Percentiles rank a stretch among this genome's conserved stretches.
Conservation (phyloP, 2,888 invertebrate genomes). For the Protophormia terraenovae region DNA sequence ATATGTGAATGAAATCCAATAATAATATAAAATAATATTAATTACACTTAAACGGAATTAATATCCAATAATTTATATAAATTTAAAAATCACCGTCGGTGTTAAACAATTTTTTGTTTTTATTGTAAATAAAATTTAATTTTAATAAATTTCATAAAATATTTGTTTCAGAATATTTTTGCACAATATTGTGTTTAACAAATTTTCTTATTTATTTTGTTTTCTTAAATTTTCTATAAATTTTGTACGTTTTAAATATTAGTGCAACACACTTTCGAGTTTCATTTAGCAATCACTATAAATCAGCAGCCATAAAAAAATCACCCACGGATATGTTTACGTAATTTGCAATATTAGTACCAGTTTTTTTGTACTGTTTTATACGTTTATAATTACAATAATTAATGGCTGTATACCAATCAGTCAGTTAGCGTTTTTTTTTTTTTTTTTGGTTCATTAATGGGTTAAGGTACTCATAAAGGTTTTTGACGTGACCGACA, state of each 20-base stretch:
- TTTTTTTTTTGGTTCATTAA: neutral
- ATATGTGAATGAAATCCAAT: constrained; percentile 45
- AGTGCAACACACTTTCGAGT: neutral
- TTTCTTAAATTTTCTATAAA: neutral
- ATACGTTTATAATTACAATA: neutral
- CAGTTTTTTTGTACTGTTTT: neutral
- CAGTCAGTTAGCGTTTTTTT: neutral
- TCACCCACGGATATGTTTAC: constrained; percentile 10
- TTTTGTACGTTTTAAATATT: neutral
- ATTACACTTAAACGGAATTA: neutral
- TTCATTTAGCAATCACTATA: constrained; percentile 33
- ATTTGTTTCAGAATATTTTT: neutral
- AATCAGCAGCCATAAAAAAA: neutral
- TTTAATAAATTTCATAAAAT: neutral
- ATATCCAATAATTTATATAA: constrained; percentile 12
- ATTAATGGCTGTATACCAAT: neutral
- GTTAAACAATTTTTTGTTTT: neutral
- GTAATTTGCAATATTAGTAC: constrained; percentile 3
- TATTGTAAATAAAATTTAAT: neutral
- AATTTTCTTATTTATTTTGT: neutral
- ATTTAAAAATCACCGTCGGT: constrained; percentile 28
- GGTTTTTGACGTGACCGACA: neutral
- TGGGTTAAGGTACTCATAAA: neutral
- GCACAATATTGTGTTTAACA: neutral
- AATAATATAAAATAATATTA: neutral